Base-by-base conservation (phyloP, 2,888 invertebrate genomes). In the Apotomis turbidana region DNA sequence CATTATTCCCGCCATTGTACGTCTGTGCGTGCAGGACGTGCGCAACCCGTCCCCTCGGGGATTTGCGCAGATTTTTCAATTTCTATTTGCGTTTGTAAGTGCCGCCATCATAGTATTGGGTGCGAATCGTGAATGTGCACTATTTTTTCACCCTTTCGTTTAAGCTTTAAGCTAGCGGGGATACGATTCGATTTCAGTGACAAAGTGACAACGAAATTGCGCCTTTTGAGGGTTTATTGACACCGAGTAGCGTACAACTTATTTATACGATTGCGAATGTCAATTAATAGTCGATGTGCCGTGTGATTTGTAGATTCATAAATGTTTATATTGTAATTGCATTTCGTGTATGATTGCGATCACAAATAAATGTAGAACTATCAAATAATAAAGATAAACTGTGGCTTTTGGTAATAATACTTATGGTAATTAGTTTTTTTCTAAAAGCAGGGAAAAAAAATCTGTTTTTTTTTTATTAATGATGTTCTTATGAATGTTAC, bases 81-180 rank as follows among this genome's bases (percentile, higher is more conserved):
- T 91, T 91, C 90, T 92, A 91, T 93, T 92, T 91, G 90, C 89
- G 80, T 82, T 81, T 86, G 88, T 90, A 91, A 92, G 90, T 90
- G 90, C 85, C 84, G 82, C 79, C 82, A 82, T 83, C 83, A 82
- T 75, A 76, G 74, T 77, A 74, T 77, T 78, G 74, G 76, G 73
- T 74, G 77, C 75, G 75, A 79, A 74, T 76, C 73, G 76, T 75
- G 75, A 75, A 75, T 77, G 76, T 74, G 68, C 77, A 73, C 74
- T 77, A 71, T 63, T 75, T 77, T 77, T 79, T 78, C 77, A 72
- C 73, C 64, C 67, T 71, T 77, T 74, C 68, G 74, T 60, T 71
- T 69, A 73, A 71, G 63, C 68, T 63, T 69, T 64, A 75, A 76
- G 75, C 76, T 74, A 74, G 75, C 78, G 77, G 75, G 76, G 76